Base-by-base conservation (phyloP, 2,113 vertebrate genomes). In the Channa maculata region DNA sequence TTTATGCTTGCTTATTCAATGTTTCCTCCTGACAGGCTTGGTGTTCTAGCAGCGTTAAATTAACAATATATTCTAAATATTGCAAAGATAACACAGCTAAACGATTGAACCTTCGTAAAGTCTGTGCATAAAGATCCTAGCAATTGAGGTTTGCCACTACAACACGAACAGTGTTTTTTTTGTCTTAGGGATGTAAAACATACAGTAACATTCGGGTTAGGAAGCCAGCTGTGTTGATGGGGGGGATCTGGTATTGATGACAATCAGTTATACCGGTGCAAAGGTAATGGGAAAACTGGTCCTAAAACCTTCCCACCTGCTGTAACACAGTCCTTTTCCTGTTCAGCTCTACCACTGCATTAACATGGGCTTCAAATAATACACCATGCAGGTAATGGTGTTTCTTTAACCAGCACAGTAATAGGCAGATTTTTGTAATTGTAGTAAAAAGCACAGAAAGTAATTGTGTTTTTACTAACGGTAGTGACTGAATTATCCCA, bases 401-500 rank as follows among this genome's bases (percentile, higher is more conserved):
- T 63, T 64, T n/a, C 58, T 69, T 45, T 7, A 74, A 44, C 13
- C 24, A 52, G 12, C 5, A 0, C 8, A 2, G 0, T 24, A 14
- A 24, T 24, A 24, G 24, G 6, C 24, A 24, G 24, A 68, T 51
- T 0, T 39, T 45, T 68, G 13, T 39, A 49, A 76, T 38, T 53
- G 5, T 65, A 59, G 12, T 48, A 8, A 75, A 64, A 5, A 63
- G 38, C 39, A 75, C 60, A 48, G 65, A 71, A 80, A 63, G 57
- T 39, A 75, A 8, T 63, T 46, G 5, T 58, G 61, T 60, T 82
- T 80, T 67, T 37, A 54, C 34, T 46, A 58, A n/a, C 33, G 41
- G 63, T 48, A 60, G 41, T 53, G 59, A 71, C 57, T 68, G 50
- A 75, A 81, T 81, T 61, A 71, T 51, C 24, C 49, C 0, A 4